phyloP scores from a whole-genome alignment of 2,888 invertebrate genomes.

The Drosophila pseudotakahashii region DNA sequence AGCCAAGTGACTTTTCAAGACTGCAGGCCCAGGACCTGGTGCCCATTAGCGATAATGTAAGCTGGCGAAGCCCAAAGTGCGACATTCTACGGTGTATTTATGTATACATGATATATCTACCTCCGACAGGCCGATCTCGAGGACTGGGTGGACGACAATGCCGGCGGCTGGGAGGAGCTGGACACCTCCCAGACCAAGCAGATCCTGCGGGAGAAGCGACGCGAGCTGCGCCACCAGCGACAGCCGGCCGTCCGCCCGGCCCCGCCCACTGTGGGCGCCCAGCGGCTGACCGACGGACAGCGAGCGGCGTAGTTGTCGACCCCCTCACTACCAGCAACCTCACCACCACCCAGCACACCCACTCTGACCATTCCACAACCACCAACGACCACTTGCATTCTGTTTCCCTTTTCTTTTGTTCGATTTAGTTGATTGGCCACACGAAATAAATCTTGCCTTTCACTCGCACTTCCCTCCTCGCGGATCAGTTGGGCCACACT shows the following conservation, averaged over 20 bases:
- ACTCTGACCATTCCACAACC: conserved; percentile 15
- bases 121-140: conserved; percentile 84
- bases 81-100: too few relatives aligned
- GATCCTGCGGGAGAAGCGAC: conserved; percentile 83
- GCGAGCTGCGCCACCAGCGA: conserved; percentile 82
- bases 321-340: neutral
- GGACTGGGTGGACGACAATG: conserved; percentile 86
- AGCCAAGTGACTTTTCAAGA: conserved; percentile 83
- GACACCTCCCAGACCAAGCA: conserved; percentile 83
- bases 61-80: too few relatives aligned
- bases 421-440: conserved; percentile 58
- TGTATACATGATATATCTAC: conserved; percentile 3
- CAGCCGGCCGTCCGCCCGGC: conserved; percentile 56
- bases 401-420: conserved; percentile 21
- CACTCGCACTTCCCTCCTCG: conserved; percentile 63
- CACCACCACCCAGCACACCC: neutral
- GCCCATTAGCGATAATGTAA: conserved; percentile 84
- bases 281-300: conserved; percentile 64
- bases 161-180: conserved; percentile 85
- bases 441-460: conserved; percentile 57
- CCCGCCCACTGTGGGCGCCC: conserved; percentile 63
- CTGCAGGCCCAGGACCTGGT: conserved; percentile 85
- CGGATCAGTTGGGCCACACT: conserved; percentile 17
- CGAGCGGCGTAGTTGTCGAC: conserved; percentile 59
- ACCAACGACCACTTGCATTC: neutral